Base-by-base conservation (phyloP, 2,888 invertebrate species). In the Lymantria dispar region DNA sequence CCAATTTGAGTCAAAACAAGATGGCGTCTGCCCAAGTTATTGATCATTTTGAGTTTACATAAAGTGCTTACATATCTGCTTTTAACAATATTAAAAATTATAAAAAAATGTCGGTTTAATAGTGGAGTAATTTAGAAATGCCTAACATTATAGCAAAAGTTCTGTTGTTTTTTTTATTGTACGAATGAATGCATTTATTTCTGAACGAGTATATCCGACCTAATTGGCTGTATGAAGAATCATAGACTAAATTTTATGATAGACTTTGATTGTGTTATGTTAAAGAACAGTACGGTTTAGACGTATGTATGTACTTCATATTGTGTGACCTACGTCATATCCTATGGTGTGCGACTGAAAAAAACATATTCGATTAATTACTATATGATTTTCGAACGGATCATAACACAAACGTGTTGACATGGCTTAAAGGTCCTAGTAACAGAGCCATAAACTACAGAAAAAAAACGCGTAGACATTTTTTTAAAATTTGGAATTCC, bases 331-430 rank as follows among this genome's bases (percentile, higher is more conserved):
- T 33, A 33, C 8, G 8, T 33, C 7, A 14, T 30, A 9, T 50
- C 41, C 43, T 43, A 38, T 39, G 3, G 39, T 29, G 29, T 47
- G 12, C 7, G 29, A 51, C 51, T 52, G 47, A 13, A 52, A 52
- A 31, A 52, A 52, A 52, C 41, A 9, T 31, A 9, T 37, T 40
- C 36, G 7, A 45, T 52, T 52, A 47, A 37, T 10, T 41, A 44
- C 7, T 42, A n/a, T 40, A 30, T 45, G 30, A 50, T 43, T 45
- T 31, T 5, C 22, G 30, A 48, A 11, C 5, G 22, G 13, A 30
- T 33, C 33, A 47, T 13, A 12, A n/a, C 40, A 44, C 51, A 51
- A 50, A 47, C 37, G 36, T 15, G 38, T 3, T n/a, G 5, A 15
- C 1, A 10, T 10, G n/a, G n/a, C n/a, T n/a, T n/a, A n/a, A n/a